Percentiles rank a stretch among this genome's conserved stretches.
Conservation (phyloP, 2,797 vertebrate genomes). For the Poecilia picta region DNA sequence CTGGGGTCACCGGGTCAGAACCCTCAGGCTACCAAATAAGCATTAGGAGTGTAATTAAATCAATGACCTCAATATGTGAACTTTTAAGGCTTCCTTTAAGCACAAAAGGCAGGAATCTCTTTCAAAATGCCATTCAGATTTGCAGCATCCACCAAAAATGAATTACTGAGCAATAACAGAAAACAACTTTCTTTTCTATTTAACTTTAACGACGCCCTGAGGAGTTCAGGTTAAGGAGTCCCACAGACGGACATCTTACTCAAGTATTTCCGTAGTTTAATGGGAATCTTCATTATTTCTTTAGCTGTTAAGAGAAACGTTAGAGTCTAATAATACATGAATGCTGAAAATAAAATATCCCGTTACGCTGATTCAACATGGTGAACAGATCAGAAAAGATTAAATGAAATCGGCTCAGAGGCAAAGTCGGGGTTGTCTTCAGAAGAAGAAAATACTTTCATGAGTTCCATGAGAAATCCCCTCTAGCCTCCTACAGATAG, state of each 20-base stretch:
- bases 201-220: conserved; percentile 2
- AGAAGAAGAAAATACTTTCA: conserved; percentile 21
- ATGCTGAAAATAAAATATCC: conserved; percentile 10
- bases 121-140: conserved; percentile 12
- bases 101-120: conserved; percentile 2
- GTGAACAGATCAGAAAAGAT: background rate
- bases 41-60: conserved; percentile 57
- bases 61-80: conserved; percentile 32
- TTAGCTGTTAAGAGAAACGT: conserved; percentile 67
- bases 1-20: conserved; percentile 61
- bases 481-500: conserved; percentile 4
- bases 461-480: conserved; percentile 22
- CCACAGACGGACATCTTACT: conserved; percentile 18
- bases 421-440: conserved; percentile 4
- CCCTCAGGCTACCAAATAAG: conserved; percentile 46
- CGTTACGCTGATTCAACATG: background rate
- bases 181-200: conserved; percentile 23
- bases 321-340: conserved; percentile 20
- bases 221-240: conserved; percentile 9
- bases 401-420: conserved; percentile 16
- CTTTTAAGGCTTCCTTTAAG: conserved; percentile 18
- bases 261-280: conserved; percentile 58
- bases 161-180: background rate
- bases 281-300: conserved; percentile 62
- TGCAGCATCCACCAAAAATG: background rate